A percentile compares a stretch with the other conserved stretches of the same genome.
phyloP scores from a whole-genome alignment of 2,797 vertebrate species.

The Ctenochaetus hawaiiensis region DNA sequence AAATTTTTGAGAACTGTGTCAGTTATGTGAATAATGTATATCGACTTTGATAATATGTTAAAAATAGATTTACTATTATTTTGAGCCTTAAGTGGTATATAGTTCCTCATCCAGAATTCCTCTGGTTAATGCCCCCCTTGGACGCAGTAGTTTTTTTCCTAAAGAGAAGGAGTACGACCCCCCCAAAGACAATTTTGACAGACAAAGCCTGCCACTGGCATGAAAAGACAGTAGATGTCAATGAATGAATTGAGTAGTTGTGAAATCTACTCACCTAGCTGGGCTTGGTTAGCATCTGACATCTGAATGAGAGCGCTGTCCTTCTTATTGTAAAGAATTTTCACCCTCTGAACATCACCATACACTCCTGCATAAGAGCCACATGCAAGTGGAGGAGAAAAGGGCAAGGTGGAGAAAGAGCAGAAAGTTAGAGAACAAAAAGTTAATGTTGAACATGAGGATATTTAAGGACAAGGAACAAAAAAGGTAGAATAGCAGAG shows the following conservation, averaged over 20 bases:
- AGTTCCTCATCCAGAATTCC: too few species aligned
- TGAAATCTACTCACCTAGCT: slow-evolving; percentile 89
- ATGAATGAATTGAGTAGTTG: neutral
- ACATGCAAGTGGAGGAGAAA: slow-evolving; percentile 80
- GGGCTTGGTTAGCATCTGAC: slow-evolving; percentile 96
- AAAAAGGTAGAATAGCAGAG: slow-evolving; percentile 79
- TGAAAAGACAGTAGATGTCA: too few species aligned
- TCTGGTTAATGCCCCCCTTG: too few species aligned
- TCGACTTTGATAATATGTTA: too few species aligned
- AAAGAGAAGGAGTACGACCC: too few species aligned
- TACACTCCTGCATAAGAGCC: slow-evolving; percentile 94
- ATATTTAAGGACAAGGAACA: slow-evolving; percentile 81
- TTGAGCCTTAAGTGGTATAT: too few species aligned
- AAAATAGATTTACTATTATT: too few species aligned
- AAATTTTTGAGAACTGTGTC: too few species aligned
- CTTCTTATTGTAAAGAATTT: slow-evolving; percentile 99
- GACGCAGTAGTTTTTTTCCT: too few species aligned
- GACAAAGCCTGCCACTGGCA: too few species aligned
- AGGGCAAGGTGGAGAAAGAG: slow-evolving; percentile 74
- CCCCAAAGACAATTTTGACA: too few species aligned
- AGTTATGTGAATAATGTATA: too few species aligned
- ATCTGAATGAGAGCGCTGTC: slow-evolving; percentile 99
- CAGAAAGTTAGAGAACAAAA: slow-evolving; percentile 66
- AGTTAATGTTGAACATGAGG: slow-evolving; percentile 78
- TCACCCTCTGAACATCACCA: slow-evolving; percentile 97